Percentiles rank a stretch among this genome's conserved stretches.
Conservation (phyloP, 2,888 invertebrate species). For the Acleris holmiana region DNA sequence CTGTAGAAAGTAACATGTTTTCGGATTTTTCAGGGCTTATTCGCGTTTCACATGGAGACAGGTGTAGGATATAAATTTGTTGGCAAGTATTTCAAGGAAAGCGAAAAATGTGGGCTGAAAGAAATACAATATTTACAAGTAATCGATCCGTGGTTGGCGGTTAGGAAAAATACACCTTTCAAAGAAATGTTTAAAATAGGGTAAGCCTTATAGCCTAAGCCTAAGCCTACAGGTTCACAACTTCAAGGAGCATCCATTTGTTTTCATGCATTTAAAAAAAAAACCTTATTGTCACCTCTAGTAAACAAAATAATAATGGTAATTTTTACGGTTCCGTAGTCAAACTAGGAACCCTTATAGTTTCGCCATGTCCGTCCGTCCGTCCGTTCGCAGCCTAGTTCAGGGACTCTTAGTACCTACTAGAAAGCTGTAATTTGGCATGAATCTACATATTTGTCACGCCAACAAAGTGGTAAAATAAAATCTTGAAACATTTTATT, state of each 20-base stretch:
- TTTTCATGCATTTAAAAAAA: not conserved
- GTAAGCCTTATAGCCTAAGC: slow-evolving; percentile 68
- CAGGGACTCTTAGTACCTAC: too few relatives aligned
- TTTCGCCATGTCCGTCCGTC: too few relatives aligned
- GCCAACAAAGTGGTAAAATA: too few relatives aligned
- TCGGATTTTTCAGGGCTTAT: slow-evolving; percentile 75
- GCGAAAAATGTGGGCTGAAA: slow-evolving; percentile 88
- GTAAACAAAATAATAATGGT: too few relatives aligned
- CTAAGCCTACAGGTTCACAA: not conserved
- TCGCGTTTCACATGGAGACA: slow-evolving; percentile 88
- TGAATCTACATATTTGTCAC: too few relatives aligned
- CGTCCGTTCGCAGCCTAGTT: too few relatives aligned
- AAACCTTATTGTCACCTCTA: not conserved
- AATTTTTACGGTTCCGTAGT: too few relatives aligned
- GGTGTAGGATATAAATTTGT: slow-evolving; percentile 87
- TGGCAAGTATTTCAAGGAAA: slow-evolving; percentile 87
- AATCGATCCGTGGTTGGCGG: slow-evolving; percentile 86
- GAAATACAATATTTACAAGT: slow-evolving; percentile 87
- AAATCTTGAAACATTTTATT: too few relatives aligned
- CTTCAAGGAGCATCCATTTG: not conserved
- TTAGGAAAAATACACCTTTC: slow-evolving; percentile 85
- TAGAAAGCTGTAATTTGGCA: too few relatives aligned
- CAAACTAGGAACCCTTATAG: too few relatives aligned
- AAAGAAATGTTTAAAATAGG: slow-evolving; percentile 87
- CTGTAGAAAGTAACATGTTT: slow-evolving; percentile 14